A percentile compares a stretch with the other conserved stretches of the same genome.
Evolutionary conservation across 2,888 invertebrate genomes (phyloP).

Genomic region (Eristalis tenax): DNA sequence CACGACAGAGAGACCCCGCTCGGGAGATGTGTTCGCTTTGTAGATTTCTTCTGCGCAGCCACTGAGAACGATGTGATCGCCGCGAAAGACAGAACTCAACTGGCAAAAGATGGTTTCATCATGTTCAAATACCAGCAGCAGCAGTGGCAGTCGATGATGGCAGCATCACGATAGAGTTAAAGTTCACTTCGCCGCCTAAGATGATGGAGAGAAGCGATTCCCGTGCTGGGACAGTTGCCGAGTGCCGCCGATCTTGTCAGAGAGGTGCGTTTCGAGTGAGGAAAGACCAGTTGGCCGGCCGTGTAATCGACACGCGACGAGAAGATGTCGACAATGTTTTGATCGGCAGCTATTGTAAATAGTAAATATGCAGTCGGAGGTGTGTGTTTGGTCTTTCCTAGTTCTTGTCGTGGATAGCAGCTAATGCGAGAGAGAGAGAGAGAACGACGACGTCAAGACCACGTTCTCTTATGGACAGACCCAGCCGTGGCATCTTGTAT

Average conservation of each 20-base stretch:
- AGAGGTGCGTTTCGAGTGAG: constrained; percentile 8
- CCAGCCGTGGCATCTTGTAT: constrained; percentile 53
- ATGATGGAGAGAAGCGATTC: constrained; percentile 3
- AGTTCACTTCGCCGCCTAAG: constrained; percentile 32
- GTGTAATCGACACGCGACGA: constrained; percentile 57
- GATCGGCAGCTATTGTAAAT: not conserved
- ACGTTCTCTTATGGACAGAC: constrained; percentile 54
- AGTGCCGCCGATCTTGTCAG: constrained; percentile 12
- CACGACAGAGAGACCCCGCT: constrained; percentile 12
- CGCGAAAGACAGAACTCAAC: constrained; percentile 64
- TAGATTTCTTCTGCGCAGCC: not conserved
- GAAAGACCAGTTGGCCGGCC: constrained; percentile 4
- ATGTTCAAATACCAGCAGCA: not conserved
- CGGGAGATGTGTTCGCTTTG: not conserved
- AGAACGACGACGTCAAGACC: constrained; percentile 6
- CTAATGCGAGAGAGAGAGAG: not conserved
- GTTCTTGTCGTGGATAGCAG: not conserved
- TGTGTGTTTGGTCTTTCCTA: constrained; percentile 4
- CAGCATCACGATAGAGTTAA: constrained; percentile 25
- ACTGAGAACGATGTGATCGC: constrained; percentile 59
- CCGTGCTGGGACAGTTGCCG: not conserved
- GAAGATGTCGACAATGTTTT: constrained; percentile 18
- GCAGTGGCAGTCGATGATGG: not conserved
- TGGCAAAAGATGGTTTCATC: constrained; percentile 58
- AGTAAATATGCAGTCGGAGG: not conserved